These are phyloP conservation scores for Nesoenas mayeri DNA, from an alignment of 2,113 vertebrate genomes.

Conservation along the genomic window DNA sequence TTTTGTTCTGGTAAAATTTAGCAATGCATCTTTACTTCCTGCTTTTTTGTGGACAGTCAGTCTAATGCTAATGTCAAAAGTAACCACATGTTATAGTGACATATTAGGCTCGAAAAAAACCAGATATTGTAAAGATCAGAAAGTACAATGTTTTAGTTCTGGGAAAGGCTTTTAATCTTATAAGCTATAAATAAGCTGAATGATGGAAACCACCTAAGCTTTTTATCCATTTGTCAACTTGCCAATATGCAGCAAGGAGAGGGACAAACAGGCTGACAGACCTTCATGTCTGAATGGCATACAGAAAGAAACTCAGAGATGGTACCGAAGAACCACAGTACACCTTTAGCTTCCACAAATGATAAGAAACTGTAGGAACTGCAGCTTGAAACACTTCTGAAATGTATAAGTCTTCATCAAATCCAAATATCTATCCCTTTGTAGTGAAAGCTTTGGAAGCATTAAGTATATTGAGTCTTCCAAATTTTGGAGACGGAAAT, in stretches of 20 bases:
- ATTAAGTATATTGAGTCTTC: background rate
- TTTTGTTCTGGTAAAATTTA: conserved; percentile 9
- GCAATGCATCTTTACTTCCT: background rate
- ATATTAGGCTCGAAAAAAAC: background rate
- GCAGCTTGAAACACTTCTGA: background rate
- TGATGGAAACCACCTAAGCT: background rate
- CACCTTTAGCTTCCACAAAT: background rate
- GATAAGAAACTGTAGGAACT: background rate
- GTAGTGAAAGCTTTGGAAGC: background rate
- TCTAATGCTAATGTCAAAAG: background rate
- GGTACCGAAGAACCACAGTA: background rate
- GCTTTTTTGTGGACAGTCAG: background rate
- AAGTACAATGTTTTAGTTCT: background rate
- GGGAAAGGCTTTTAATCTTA: background rate
- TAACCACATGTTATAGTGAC: background rate
- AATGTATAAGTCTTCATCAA: background rate
- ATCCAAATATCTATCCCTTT: background rate
- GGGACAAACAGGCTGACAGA: background rate
- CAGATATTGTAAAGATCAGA: background rate
- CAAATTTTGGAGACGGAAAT: background rate
- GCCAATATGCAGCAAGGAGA: background rate
- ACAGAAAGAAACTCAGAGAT: background rate
- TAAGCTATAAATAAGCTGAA: background rate
- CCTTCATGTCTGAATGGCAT: background rate
- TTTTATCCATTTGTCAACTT: background rate